A percentile compares a stretch with the other conserved stretches of the same genome.
These are phyloP conservation scores for Aphrophora alni DNA, from an alignment of 2,888 invertebrate genomes.

Conservation along the genomic window DNA sequence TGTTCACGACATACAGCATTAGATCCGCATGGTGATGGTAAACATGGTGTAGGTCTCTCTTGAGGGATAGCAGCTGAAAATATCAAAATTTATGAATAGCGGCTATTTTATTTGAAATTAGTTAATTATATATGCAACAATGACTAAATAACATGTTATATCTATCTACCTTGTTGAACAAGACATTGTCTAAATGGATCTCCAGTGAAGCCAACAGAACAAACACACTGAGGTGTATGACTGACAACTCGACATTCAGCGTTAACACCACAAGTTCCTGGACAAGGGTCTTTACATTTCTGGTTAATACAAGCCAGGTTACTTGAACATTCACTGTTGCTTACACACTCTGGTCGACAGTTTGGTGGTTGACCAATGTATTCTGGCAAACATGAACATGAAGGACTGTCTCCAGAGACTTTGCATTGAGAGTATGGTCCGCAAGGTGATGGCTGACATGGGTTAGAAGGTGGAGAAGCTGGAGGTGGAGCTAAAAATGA, in stretches of 20 bases:
- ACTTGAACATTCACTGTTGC: slow-evolving; percentile 73
- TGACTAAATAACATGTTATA: background rate
- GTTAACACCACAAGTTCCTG: slow-evolving; percentile 67
- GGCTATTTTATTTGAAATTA: background rate
- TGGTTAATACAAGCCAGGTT: slow-evolving; percentile 72
- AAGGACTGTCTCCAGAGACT: slow-evolving; percentile 66
- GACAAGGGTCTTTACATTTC: slow-evolving; percentile 77
- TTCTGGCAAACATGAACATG: slow-evolving; percentile 72
- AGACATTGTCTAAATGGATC: slow-evolving; percentile 70
- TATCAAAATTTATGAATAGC: too few species aligned
- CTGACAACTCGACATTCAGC: slow-evolving; percentile 77
- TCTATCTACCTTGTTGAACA: slow-evolving; percentile 54
- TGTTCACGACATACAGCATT: slow-evolving; percentile 75
- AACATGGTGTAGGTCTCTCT: slow-evolving; percentile 64
- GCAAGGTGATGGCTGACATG: slow-evolving; percentile 71
- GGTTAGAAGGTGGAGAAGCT: slow-evolving; percentile 55
- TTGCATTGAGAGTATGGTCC: slow-evolving; percentile 70
- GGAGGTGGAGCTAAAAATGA: slow-evolving; percentile 24
- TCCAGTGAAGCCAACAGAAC: slow-evolving; percentile 67
- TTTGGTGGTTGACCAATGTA: slow-evolving; percentile 73
- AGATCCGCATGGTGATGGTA: slow-evolving; percentile 76
- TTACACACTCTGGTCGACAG: slow-evolving; percentile 76
- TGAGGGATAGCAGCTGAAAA: slow-evolving; percentile 36
- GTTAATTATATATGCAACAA: background rate
- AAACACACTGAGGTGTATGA: slow-evolving; percentile 73